Evolutionary conservation across 2,113 vertebrate species (phyloP).

Genomic region (Tyrannus savana): DNA sequence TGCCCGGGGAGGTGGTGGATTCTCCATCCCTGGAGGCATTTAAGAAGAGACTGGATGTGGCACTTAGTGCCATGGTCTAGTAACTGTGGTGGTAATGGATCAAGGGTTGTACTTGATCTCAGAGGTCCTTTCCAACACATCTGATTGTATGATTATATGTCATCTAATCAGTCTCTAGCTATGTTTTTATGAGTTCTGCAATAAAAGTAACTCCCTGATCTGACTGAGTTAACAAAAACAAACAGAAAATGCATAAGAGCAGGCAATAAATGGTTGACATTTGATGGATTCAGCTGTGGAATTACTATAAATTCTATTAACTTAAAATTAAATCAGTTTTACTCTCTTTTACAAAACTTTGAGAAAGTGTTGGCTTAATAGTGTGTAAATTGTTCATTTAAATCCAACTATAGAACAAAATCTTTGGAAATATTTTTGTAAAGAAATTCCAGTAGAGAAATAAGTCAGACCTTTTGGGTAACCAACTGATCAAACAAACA

Average conservation of each 20-base stretch:
- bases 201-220: neutral
- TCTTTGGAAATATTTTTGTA: neutral
- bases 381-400: neutral
- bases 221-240: neutral
- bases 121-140: too few relatives aligned
- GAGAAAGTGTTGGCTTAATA: neutral
- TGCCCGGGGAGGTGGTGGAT: too few relatives aligned
- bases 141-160: neutral
- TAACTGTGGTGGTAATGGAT: too few relatives aligned
- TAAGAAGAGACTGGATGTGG: too few relatives aligned
- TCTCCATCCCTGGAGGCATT: too few relatives aligned
- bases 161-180: neutral
- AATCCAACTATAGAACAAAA: neutral
- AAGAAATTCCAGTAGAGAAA: neutral
- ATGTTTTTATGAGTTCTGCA: neutral
- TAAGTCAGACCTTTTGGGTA: neutral
- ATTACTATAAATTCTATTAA: neutral
- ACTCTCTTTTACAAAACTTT: neutral
- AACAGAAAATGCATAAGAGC: neutral
- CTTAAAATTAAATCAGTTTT: neutral
- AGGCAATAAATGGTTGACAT: neutral
- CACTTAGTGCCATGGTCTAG: too few relatives aligned
- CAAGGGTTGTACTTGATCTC: too few relatives aligned
- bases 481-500: neutral
- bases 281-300: neutral